Percentiles rank a stretch among this genome's conserved stretches.
Conservation (phyloP, 1,140 invertebrate genomes). For the Formica selysi region DNA sequence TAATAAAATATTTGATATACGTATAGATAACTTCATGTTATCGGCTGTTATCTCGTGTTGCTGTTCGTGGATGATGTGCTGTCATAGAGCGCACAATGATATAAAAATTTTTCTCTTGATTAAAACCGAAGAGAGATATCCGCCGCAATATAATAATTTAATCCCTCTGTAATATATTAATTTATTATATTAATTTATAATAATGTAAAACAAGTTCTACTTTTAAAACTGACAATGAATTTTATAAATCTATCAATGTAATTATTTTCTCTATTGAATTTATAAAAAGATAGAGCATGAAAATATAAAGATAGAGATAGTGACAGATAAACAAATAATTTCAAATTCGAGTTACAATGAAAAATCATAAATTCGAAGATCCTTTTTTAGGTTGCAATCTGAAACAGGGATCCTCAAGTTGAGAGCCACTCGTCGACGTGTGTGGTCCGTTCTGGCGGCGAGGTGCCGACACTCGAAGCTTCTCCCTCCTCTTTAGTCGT, state of each 20-base stretch:
- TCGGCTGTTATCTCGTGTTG: no score
- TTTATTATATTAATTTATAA: background rate
- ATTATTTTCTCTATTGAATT: no score
- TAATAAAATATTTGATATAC: background rate
- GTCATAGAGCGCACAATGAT: no score
- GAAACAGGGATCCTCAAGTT: conserved; percentile 73
- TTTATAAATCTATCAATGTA: background rate
- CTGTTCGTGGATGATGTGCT: no score
- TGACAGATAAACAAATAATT: conserved; percentile 26
- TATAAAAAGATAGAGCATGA: background rate
- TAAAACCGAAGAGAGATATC: no score
- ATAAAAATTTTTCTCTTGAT: no score
- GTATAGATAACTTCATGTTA: no score
- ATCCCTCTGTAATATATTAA: no score
- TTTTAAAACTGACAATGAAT: background rate
- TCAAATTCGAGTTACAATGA: background rate
- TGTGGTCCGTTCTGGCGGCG: conserved; percentile 86
- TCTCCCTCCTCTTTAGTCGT: conserved; percentile 75
- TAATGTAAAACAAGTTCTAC: background rate
- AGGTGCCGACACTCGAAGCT: conserved; percentile 86
- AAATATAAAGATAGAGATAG: background rate
- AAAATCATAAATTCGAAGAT: conserved; percentile 44
- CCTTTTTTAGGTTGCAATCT: conserved; percentile 1
- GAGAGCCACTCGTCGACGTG: conserved; percentile 85
- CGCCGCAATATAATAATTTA: background rate